Percentiles rank a stretch among this genome's conserved stretches.
phyloP scores from a whole-genome alignment of 2,888 invertebrate species.

The Pasiphila rectangulata region DNA sequence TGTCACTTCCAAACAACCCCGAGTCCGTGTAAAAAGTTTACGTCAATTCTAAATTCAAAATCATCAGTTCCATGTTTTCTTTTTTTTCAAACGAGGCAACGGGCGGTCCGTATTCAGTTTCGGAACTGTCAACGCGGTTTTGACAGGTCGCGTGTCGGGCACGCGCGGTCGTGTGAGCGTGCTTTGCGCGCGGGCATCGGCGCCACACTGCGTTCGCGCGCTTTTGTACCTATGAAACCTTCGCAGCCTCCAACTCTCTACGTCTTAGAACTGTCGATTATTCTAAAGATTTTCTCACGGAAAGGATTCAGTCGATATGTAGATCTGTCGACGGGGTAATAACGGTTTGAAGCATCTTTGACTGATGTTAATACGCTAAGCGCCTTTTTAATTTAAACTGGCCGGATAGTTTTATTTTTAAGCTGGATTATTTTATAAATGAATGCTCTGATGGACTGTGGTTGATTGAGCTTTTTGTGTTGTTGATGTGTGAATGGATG shows the following conservation, averaged over 20 bases:
- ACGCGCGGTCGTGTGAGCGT: conserved; percentile 70
- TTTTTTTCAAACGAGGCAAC: conserved; percentile 35
- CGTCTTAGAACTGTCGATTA: conserved; percentile 61
- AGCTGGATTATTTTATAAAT: conserved; percentile 67
- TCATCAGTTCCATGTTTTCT: conserved; percentile 65
- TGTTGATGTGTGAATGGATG: conserved; percentile 48
- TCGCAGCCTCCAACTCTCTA: conserved; percentile 60
- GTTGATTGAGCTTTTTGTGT: conserved; percentile 63
- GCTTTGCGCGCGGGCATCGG: conserved; percentile 74
- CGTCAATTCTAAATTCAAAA: conserved; percentile 52
- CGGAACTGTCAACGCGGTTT: conserved; percentile 60
- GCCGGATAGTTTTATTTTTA: conserved; percentile 56
- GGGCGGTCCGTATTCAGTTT: conserved; percentile 49
- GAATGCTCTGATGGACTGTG: conserved; percentile 61
- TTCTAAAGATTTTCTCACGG: conserved; percentile 71
- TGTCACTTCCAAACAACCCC: conserved; percentile 28
- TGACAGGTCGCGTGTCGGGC: conserved; percentile 60
- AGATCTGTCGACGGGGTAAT: conserved; percentile 54
- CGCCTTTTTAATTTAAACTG: conserved; percentile 65
- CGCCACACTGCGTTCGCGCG: conserved; percentile 79
- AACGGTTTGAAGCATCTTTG: conserved; percentile 57
- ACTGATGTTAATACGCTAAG: conserved; percentile 64
- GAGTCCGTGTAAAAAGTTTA: conserved; percentile 32
- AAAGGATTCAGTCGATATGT: conserved; percentile 63
- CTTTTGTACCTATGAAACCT: conserved; percentile 75